Evolutionary conservation across 1,140 invertebrate genomes (phyloP).

Genomic region (Scaptomyza graminum): DNA sequence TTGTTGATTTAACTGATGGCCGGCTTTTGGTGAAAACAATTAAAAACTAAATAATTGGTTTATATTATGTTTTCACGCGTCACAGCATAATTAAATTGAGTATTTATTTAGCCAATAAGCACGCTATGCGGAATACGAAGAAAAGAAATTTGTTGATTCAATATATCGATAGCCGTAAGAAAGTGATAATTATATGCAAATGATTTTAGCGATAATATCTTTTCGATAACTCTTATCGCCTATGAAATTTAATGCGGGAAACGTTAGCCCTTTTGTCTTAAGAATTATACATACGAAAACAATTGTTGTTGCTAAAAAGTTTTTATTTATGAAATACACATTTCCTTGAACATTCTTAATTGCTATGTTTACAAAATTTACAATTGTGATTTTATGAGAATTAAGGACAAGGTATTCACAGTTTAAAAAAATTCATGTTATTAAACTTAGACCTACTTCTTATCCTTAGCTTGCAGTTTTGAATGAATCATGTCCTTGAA

Average conservation of each 20-base stretch:
- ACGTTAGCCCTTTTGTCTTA: neutral
- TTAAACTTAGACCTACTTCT: conserved; percentile 57
- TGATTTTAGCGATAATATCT: neutral
- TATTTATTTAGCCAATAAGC: conserved; percentile 1
- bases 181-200: neutral
- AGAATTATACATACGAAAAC: no score
- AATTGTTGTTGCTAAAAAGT: no score
- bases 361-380: neutral
- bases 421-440: no score
- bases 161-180: conserved; percentile 12
- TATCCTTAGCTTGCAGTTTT: conserved; percentile 85
- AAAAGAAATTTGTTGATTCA: neutral
- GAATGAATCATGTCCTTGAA: conserved; percentile 95
- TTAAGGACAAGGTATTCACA: no score
- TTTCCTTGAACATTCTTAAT: no score
- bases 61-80: neutral
- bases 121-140: conserved; percentile 13
- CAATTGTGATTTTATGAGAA: no score
- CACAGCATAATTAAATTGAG: conserved; percentile 17
- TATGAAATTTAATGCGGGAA: neutral
- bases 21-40: neutral
- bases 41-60: neutral
- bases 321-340: no score
- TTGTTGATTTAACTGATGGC: neutral
- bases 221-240: neutral